Evolutionary conservation across 2,113 vertebrate species (phyloP).

Genomic region (Hypanus sabinus): DNA sequence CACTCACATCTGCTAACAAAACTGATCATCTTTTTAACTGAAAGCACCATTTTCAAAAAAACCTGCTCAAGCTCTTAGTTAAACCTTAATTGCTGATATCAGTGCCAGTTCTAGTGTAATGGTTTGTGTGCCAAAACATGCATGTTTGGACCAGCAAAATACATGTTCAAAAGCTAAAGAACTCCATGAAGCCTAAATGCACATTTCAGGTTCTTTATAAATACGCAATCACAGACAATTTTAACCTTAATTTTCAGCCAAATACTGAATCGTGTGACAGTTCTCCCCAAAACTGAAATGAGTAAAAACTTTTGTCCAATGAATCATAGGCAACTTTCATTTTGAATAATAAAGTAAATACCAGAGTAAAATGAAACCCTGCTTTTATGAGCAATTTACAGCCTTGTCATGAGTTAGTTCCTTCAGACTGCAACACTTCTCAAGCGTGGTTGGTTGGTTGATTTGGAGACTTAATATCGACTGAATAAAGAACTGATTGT

Average conservation of each 20-base stretch:
- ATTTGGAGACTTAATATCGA: too few species aligned
- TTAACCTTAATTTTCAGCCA: not conserved
- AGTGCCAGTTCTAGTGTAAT: not conserved
- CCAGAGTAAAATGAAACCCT: not conserved
- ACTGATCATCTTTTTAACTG: not conserved
- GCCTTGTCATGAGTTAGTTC: not conserved
- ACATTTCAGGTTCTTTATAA: not conserved
- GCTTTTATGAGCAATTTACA: not conserved
- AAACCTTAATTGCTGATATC: not conserved
- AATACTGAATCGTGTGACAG: not conserved
- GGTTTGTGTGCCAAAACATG: not conserved
- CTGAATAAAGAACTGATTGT: too few species aligned
- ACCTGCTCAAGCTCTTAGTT: not conserved
- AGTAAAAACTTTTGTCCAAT: not conserved
- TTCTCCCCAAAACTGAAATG: not conserved
- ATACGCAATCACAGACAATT: not conserved
- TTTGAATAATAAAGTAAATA: not conserved
- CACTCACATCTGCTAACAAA: not conserved
- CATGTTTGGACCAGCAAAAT: not conserved
- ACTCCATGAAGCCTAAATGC: not conserved
- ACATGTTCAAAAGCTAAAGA: not conserved
- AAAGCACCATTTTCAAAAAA: not conserved
- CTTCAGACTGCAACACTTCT: not conserved
- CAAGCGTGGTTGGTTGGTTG: too few species aligned
- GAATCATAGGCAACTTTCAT: not conserved